Evolutionary conservation across 2,113 vertebrate species (phyloP), one percentile per base, ranked within the genome.

Genomic region (Benitochromis conjunctus): DNA sequence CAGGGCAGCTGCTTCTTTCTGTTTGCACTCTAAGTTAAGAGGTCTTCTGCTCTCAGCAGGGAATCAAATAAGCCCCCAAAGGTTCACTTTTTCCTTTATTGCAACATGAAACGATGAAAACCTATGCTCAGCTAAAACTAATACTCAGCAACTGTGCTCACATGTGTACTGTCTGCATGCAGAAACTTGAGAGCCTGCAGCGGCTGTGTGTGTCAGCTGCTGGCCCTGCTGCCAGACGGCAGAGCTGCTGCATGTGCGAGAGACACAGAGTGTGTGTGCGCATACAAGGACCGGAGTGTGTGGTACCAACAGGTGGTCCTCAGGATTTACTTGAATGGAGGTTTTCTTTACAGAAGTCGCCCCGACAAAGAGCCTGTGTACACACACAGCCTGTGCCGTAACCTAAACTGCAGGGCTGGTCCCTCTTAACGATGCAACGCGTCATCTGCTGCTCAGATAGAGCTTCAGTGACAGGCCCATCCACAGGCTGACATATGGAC

Each of bases 231-330:
- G 88, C 93, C 79, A 54, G 90, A 86, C 46, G 69, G 88, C 89
- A 79, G 93, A 89, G 86, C 90, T 88, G 81, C 86, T 92, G 89
- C 89, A 83, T 81, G 58, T 66, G 34, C 69, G 54, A 74, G 80
- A 41, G 80, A 58, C 55, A 19, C 38, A 58, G 80, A 80, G 76
- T 9, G 46, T 83, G 71, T 53, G 46, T 53, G 46, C 26, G 14
- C 16, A 53, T n/a, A 88, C 83, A 90, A 91, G 84, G 91, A 90
- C 43, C 19, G 88, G 91, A 91, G 93, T 93, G 93, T 95, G 90
- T 95, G 92, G 78, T 77, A 92, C 92, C 69, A 95, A 97, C 97
- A 98, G 97, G 96, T 98, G 97, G 96, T 94, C 96, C 94, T 94
- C 95, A 95, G 95, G 93, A 89, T 93, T 53, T 13, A 90, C 94